Evolutionary conservation across 2,113 vertebrate species (phyloP), one percentile per base, ranked within the genome.

Genomic region (Ovibos moschatus): DNA sequence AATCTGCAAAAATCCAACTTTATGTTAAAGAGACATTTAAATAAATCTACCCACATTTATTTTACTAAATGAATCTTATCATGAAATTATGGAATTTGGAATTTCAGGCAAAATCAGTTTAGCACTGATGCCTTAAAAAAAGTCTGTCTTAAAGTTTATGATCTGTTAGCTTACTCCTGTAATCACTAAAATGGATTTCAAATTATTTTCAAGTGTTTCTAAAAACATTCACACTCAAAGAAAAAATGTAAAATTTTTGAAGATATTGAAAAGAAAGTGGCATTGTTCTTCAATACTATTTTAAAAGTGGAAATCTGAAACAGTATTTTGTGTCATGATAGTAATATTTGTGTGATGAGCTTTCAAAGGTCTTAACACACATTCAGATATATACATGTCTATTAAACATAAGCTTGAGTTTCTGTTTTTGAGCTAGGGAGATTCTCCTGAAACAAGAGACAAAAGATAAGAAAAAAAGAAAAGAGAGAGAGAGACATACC

Each of bases 51-150:
- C 60, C 71, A 36, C 85, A 95, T 82, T 86, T 45, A 94, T 96
- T 97, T 97, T 50, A 33, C 45, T 60, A 95, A 94, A 94, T 71
- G 67, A 62, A 2, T 81, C 40, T 91, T 93, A 60, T 81, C 51
- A 28, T 91, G 86, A 85, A 23, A 95, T 95, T 87, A 89, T 50
- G 15, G 5, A 58, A 83, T 28, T 95, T 93, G 12, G 6, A 87
- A 82, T 94, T 94, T 91, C 23, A 57, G 50, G 92, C 45, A n/a
- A 85, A 97, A 30, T 92, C 67, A 87, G n/a, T 94, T 96, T 96
- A 91, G 14, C 40, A 92, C 84, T 94, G 57, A 86, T 50, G 30
- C 5, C 33, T 60, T 95, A 45, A 94, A 91, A 91, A 92, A 47
- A n/a, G 1, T 21, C 9, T 58, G 25, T 53, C 10, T 62, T 90